A percentile compares a stretch with the other conserved stretches of the same genome.
Evolutionary conservation across 2,888 invertebrate genomes (phyloP).

Genomic region (Oscheius sp.): DNA sequence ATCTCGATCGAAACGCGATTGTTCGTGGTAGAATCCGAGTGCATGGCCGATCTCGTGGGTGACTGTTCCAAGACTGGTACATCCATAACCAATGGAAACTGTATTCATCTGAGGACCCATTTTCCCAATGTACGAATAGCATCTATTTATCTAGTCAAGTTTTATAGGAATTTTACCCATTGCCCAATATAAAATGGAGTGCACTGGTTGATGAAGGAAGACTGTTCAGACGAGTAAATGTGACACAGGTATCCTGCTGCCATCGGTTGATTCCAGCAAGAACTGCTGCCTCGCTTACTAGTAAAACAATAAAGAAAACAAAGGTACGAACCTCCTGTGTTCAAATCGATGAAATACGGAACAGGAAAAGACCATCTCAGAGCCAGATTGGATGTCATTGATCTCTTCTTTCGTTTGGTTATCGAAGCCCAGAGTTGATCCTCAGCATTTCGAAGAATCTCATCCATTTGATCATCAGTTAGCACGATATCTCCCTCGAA

Average conservation of each 20-base stretch:
- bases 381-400: conserved; percentile 49
- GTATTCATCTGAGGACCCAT: conserved; percentile 45
- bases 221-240: conserved; percentile 47
- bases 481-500: conserved; percentile 68
- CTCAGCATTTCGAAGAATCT: conserved; percentile 43
- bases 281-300: conserved; percentile 53
- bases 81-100: conserved; percentile 65
- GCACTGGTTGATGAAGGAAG: conserved; percentile 32
- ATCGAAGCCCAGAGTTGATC: conserved; percentile 43
- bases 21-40: conserved; percentile 68
- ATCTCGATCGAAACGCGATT: conserved; percentile 65
- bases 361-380: conserved; percentile 53
- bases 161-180: conserved; percentile 41
- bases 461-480: conserved; percentile 57
- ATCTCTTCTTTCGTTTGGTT: conserved; percentile 35
- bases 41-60: conserved; percentile 69
- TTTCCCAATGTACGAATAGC: conserved; percentile 66
- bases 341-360: conserved; percentile 53
- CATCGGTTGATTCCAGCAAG: conserved; percentile 57
- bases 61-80: conserved; percentile 64
- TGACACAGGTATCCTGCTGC: conserved; percentile 59
- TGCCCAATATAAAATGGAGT: conserved; percentile 51
- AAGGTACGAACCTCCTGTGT: conserved; percentile 21
- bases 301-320: not conserved
- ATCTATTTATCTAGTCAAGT: conserved; percentile 40